phyloP scores from a whole-genome alignment of 2,888 invertebrate genomes.

The Drosophila borealis region DNA sequence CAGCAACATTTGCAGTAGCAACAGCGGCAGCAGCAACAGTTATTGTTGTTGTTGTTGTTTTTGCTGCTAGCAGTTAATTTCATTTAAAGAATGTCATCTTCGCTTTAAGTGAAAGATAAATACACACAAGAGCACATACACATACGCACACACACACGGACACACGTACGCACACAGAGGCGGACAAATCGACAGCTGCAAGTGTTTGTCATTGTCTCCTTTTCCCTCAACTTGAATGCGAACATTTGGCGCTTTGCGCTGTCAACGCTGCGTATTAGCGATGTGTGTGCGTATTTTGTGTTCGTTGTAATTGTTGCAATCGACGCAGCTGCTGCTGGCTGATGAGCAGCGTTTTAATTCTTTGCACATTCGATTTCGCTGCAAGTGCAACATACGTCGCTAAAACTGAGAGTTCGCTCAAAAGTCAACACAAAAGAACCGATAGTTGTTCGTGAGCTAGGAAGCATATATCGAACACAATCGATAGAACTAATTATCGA shows the following conservation, averaged over 20 bases:
- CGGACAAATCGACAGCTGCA: slow-evolving; percentile 60
- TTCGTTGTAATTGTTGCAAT: slow-evolving; percentile 13
- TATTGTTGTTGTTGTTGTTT: slow-evolving; percentile 43
- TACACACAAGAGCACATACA: slow-evolving; percentile 45
- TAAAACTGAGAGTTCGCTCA: slow-evolving; percentile 11
- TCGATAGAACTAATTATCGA: not conserved
- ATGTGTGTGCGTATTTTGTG: slow-evolving; percentile 34
- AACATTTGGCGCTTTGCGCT: slow-evolving; percentile 55
- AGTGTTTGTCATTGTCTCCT: slow-evolving; percentile 65
- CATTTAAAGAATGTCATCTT: slow-evolving; percentile 84
- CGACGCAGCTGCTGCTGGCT: slow-evolving; percentile 14
- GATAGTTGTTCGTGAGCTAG: slow-evolving; percentile 1
- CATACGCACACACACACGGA: slow-evolving; percentile 4
- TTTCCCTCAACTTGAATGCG: slow-evolving; percentile 57
- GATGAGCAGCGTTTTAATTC: slow-evolving; percentile 61
- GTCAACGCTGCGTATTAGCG: slow-evolving; percentile 67
- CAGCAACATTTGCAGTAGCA: slow-evolving; percentile 55
- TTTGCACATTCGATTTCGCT: slow-evolving; percentile 70
- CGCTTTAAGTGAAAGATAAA: slow-evolving; percentile 84
- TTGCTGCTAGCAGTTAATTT: slow-evolving; percentile 81
- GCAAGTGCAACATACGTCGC: slow-evolving; percentile 44
- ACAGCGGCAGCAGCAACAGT: slow-evolving; percentile 40
- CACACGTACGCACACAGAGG: not conserved
- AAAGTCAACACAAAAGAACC: slow-evolving; percentile 4
- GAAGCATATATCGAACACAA: not conserved